A percentile compares a stretch with the other conserved stretches of the same genome.
These are phyloP conservation scores for Drosophila funebris DNA, from an alignment of 1,140 invertebrate species.

Conservation along the genomic window DNA sequence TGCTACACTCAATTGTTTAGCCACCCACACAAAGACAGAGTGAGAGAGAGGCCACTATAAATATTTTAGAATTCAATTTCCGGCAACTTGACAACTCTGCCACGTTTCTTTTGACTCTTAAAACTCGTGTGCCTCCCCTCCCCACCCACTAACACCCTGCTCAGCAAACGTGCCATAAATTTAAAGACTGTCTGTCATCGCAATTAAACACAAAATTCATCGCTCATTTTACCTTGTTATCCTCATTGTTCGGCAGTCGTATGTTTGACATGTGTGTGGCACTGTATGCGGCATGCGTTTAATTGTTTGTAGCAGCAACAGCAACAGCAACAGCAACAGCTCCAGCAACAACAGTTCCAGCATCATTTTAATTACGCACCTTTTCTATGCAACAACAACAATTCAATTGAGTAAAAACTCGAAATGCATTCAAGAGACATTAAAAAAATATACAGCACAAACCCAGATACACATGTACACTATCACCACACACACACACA, in stretches of 20 bases:
- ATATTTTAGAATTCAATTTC: conserved; percentile 80
- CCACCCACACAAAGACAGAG: conserved; percentile 2
- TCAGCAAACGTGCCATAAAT: conserved; percentile 44
- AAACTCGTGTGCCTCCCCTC: conserved; percentile 11
- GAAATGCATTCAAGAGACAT: conserved; percentile 39
- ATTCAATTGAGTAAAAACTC: conserved; percentile 70
- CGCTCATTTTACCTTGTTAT: conserved; percentile 58
- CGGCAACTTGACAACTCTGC: conserved; percentile 52
- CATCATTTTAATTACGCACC: conserved; percentile 78
- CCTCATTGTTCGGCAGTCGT: conserved; percentile 32
- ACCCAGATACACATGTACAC: background rate
- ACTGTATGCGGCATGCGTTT: conserved; percentile 65
- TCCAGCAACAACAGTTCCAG: conserved; percentile 33
- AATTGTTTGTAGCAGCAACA: conserved; percentile 58
- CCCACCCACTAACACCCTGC: background rate
- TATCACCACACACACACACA: background rate
- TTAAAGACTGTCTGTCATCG: conserved; percentile 58
- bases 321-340: conserved; percentile 31
- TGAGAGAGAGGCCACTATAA: conserved; percentile 36
- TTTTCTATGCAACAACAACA: conserved; percentile 60
- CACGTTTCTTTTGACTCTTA: conserved; percentile 46
- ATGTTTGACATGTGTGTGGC: background rate
- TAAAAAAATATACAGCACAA: background rate
- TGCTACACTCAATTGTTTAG: conserved; percentile 45
- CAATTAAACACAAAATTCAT: conserved; percentile 69